A percentile compares a stretch with the other conserved stretches of the same genome.
Evolutionary conservation across 2,797 vertebrate species (phyloP).

Genomic region (Paguma larvata): DNA sequence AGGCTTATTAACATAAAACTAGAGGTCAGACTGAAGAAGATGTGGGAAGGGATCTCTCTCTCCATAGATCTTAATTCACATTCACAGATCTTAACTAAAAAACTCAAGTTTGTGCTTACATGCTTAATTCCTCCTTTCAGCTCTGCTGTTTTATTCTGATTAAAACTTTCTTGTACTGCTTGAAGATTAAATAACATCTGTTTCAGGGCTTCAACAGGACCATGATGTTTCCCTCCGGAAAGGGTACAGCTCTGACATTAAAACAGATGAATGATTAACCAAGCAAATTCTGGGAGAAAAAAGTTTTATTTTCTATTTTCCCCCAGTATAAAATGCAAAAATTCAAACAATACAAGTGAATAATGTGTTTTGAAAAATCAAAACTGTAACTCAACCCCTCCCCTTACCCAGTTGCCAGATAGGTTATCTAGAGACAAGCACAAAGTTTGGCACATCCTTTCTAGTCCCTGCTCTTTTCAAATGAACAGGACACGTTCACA

Average conservation of each 20-base stretch:
- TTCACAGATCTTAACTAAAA: background rate
- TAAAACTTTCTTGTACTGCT: constrained; percentile 90
- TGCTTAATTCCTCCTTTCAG: constrained; percentile 81
- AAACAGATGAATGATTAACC: constrained; percentile 46
- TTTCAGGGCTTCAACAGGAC: constrained; percentile 94
- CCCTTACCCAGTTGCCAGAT: background rate
- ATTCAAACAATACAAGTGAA: background rate
- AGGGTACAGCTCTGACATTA: constrained; percentile 82
- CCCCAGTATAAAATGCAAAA: constrained; percentile 36
- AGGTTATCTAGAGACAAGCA: background rate
- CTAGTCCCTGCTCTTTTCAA: background rate
- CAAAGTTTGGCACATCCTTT: background rate
- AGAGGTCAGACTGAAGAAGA: constrained; percentile 28
- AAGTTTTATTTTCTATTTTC: constrained; percentile 13
- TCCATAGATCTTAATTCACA: background rate
- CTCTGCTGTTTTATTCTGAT: constrained; percentile 78
- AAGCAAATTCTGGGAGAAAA: background rate
- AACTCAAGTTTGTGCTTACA: constrained; percentile 75
- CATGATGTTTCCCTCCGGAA: constrained; percentile 90
- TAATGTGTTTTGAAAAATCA: background rate
- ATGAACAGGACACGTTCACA: constrained; percentile 26
- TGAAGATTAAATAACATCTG: constrained; percentile 95
- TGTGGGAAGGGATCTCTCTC: background rate
- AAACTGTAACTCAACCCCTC: background rate
- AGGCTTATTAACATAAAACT: constrained; percentile 11